Percentiles rank a stretch among this genome's conserved stretches.
These are phyloP conservation scores for Allophyes oxyacanthae DNA, from an alignment of 2,888 invertebrate genomes.

Conservation along the genomic window DNA sequence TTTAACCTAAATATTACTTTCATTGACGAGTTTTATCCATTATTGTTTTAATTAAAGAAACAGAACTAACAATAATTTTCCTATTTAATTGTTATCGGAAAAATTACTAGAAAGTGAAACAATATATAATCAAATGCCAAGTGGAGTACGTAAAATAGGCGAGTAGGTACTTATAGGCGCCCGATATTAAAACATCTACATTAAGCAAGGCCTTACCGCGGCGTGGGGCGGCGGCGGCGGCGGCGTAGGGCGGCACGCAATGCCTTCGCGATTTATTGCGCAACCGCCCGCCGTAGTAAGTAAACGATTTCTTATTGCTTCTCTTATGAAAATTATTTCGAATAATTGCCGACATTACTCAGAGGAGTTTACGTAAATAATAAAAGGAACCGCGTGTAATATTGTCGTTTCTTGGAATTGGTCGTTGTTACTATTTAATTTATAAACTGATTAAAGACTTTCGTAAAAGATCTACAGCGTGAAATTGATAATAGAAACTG, in stretches of 20 bases:
- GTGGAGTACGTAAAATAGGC: background rate
- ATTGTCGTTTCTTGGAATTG: background rate
- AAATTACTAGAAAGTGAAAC: too few relatives aligned
- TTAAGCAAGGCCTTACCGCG: conserved; percentile 14
- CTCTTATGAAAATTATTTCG: conserved; percentile 28
- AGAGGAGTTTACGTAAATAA: conserved; percentile 14
- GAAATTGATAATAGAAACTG: too few relatives aligned
- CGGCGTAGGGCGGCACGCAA: conserved; percentile 29
- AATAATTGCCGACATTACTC: conserved; percentile 34
- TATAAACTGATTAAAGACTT: too few relatives aligned
- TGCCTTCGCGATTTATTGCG: conserved; percentile 33
- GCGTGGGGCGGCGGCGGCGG: conserved; percentile 1
- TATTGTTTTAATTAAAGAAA: too few relatives aligned
- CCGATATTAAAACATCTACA: conserved; percentile 14
- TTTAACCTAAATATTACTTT: too few relatives aligned
- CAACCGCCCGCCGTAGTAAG: conserved; percentile 11
- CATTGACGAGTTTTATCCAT: too few relatives aligned
- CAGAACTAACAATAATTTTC: too few relatives aligned
- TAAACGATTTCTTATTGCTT: conserved; percentile 43
- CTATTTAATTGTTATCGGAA: too few relatives aligned
- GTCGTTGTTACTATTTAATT: background rate
- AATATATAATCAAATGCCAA: background rate
- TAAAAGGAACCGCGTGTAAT: conserved; percentile 4
- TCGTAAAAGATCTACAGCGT: too few relatives aligned
- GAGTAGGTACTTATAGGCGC: background rate